A percentile compares a stretch with the other conserved stretches of the same genome.
Conservation (phyloP, 2,797 vertebrate species). For the Smutsia gigantea region DNA sequence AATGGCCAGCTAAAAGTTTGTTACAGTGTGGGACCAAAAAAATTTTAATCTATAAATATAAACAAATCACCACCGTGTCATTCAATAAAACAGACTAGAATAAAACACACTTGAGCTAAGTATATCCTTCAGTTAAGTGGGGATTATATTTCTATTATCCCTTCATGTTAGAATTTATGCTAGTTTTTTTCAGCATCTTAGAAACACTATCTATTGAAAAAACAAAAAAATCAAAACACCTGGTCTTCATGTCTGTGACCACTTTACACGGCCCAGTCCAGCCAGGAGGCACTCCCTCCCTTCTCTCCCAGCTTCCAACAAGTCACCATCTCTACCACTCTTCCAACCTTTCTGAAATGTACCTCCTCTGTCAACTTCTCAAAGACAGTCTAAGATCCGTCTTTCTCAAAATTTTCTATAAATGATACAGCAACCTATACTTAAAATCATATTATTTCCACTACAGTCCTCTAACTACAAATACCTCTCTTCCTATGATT, state of each 20-base stretch:
- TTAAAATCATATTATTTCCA: not conserved
- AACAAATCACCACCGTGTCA: not conserved
- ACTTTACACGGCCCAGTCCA: not conserved
- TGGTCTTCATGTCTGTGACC: rapidly evolving
- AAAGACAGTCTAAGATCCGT: not conserved
- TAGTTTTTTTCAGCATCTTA: not conserved
- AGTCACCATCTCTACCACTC: not conserved
- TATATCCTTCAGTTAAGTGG: not conserved
- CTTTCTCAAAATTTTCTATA: conserved; percentile 31
- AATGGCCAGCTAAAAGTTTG: not conserved
- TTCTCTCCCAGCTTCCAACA: not conserved
- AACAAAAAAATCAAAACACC: not conserved
- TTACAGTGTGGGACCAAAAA: not conserved
- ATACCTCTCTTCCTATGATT: not conserved
- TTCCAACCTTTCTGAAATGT: not conserved
- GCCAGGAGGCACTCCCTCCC: too few species aligned
- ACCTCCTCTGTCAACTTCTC: not conserved
- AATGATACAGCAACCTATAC: not conserved
- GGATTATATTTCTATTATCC: not conserved
- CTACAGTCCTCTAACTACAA: not conserved
- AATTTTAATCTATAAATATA: conserved; percentile 57
- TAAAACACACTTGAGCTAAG: not conserved
- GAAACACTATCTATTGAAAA: not conserved
- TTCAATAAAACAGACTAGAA: conserved; percentile 1
- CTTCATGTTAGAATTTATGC: not conserved